These are phyloP conservation scores for Drosophila helvetica DNA, from an alignment of 2,888 invertebrate species.

Conservation along the genomic window DNA sequence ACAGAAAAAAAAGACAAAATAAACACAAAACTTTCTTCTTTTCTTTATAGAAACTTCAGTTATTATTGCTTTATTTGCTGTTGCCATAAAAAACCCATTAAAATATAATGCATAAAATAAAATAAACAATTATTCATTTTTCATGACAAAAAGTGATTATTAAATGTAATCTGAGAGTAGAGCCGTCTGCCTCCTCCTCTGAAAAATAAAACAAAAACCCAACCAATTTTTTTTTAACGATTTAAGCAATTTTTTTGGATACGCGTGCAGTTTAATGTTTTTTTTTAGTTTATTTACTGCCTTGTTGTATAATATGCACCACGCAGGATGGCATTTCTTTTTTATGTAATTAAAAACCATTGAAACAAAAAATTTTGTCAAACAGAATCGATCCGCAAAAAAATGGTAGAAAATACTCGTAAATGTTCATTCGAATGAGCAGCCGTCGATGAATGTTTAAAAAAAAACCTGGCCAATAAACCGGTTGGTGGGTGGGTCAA, in stretches of 20 bases:
- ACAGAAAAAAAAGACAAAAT: not conserved
- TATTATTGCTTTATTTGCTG: not conserved
- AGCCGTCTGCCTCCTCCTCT: not conserved
- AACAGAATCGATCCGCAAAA: constrained; percentile 40
- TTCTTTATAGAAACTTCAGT: constrained; percentile 35
- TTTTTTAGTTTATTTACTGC: constrained; percentile 14
- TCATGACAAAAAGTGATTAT: constrained; percentile 23
- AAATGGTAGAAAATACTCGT: constrained; percentile 18
- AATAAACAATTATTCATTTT: constrained; percentile 21
- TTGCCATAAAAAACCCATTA: constrained; percentile 36
- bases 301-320: constrained; percentile 10
- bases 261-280: not conserved
- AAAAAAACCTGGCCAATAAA: constrained; percentile 35
- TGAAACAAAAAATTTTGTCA: constrained; percentile 38
- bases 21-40: constrained; percentile 23
- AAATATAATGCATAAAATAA: constrained; percentile 33
- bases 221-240: constrained; percentile 14
- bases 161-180: constrained; percentile 36
- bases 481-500: constrained; percentile 38
- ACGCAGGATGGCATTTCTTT: not conserved
- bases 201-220: constrained; percentile 15
- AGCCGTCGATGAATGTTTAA: not conserved
- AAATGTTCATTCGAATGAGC: not conserved
- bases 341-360: constrained; percentile 22
- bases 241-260: not conserved